These are phyloP conservation scores for Synanceia verrucosa DNA, from an alignment of 2,797 vertebrate species.

Conservation along the genomic window DNA sequence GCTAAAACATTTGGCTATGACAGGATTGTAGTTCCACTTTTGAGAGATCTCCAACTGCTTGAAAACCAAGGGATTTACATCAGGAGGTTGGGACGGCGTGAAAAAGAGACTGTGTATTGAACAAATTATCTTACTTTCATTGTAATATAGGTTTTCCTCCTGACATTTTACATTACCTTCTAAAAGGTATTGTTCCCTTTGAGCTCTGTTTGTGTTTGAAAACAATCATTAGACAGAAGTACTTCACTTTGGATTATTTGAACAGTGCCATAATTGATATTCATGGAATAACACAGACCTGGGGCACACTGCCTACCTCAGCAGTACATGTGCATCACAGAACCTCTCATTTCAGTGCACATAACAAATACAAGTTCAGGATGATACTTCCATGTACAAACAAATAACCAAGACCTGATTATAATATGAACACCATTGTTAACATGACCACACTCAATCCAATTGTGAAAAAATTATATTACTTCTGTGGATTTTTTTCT, in stretches of 20 bases:
- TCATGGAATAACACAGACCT: background rate
- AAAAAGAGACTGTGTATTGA: background rate
- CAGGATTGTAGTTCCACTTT: no score
- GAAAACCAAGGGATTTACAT: no score
- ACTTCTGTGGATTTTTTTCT: no score
- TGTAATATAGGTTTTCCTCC: conserved; percentile 30
- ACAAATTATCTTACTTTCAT: conserved; percentile 16
- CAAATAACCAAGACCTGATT: background rate
- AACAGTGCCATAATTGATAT: background rate
- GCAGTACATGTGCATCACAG: background rate
- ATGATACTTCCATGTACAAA: background rate
- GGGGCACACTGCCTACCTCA: background rate
- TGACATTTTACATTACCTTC: conserved; percentile 23
- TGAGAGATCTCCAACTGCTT: no score
- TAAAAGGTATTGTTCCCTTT: conserved; percentile 18
- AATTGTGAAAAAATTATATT: background rate
- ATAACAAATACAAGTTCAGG: background rate
- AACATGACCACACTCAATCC: background rate
- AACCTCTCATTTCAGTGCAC: background rate
- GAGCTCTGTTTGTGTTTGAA: conserved; percentile 37
- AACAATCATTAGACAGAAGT: conserved; percentile 16
- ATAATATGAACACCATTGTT: background rate
- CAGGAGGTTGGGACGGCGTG: no score
- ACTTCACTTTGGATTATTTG: conserved; percentile 27
- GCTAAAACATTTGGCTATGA: no score